Evolutionary conservation across 2,888 invertebrate genomes (phyloP).

Genomic region (Eupithecia centaureata): DNA sequence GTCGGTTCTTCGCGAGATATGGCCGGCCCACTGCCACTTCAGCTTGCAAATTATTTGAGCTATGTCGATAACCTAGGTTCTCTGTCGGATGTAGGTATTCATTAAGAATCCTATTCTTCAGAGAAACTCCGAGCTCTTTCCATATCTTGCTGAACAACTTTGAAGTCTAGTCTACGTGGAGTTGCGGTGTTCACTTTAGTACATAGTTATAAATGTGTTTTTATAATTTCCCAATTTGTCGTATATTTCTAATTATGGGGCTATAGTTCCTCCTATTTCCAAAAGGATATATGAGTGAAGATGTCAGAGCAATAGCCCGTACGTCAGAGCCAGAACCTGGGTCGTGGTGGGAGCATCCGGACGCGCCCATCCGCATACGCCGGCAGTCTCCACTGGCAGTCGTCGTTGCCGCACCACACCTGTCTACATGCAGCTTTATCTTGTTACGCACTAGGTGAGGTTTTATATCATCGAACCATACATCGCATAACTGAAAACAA

Average conservation of each 20-base stretch:
- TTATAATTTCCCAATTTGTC: too few relatives aligned
- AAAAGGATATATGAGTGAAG: neutral
- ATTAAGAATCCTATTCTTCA: too few relatives aligned
- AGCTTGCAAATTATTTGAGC: too few relatives aligned
- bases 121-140: too few relatives aligned
- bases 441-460: slow-evolving; percentile 73
- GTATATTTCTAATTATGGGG: neutral
- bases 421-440: slow-evolving; percentile 71
- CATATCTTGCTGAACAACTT: too few relatives aligned
- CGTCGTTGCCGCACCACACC: slow-evolving; percentile 34
- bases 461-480: slow-evolving; percentile 79
- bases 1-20: too few relatives aligned
- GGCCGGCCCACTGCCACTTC: too few relatives aligned
- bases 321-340: slow-evolving; percentile 79
- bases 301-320: slow-evolving; percentile 58
- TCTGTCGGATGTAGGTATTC: too few relatives aligned
- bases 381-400: slow-evolving; percentile 55
- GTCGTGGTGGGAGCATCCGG: slow-evolving; percentile 67
- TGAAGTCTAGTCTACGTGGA: too few relatives aligned
- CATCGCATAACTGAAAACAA: slow-evolving; percentile 72
- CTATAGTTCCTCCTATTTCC: neutral
- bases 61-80: too few relatives aligned
- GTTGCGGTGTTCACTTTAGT: too few relatives aligned
- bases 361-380: slow-evolving; percentile 43
- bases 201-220: too few relatives aligned